phyloP scores from a whole-genome alignment of 1,140 invertebrate species.

The Phocides pigmalion region DNA sequence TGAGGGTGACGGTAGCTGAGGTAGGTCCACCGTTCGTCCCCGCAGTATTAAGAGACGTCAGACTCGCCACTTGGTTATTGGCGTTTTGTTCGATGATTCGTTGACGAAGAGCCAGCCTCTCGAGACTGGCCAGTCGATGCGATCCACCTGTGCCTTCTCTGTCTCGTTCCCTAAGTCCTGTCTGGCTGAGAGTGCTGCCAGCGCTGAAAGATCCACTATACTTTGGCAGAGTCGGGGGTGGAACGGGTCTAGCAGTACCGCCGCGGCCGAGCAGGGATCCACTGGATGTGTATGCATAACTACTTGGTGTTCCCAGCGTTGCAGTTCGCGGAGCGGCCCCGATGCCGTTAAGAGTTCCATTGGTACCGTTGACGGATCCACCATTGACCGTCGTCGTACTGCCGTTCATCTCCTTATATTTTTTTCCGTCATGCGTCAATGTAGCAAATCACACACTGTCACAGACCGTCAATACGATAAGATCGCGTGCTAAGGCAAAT shows the following conservation, averaged over 20 bases:
- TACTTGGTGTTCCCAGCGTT: constrained; percentile 73
- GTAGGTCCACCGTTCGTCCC: constrained; percentile 64
- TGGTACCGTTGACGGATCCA: constrained; percentile 73
- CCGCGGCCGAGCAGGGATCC: constrained; percentile 74
- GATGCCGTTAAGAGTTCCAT: constrained; percentile 70
- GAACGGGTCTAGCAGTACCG: constrained; percentile 83
- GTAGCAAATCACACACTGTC: constrained; percentile 71
- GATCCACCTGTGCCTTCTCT: constrained; percentile 84
- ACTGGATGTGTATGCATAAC: constrained; percentile 78
- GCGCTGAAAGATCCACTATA: constrained; percentile 82
- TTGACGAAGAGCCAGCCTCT: constrained; percentile 88
- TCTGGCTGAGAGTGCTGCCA: constrained; percentile 74
- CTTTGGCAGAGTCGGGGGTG: constrained; percentile 87
- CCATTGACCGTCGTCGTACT: constrained; percentile 77
- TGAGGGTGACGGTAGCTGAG: constrained; percentile 78
- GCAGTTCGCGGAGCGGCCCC: constrained; percentile 72
- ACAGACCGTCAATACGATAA: constrained; percentile 64
- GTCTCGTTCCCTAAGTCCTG: constrained; percentile 77
- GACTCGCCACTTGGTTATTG: constrained; percentile 69
- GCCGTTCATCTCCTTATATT: constrained; percentile 76
- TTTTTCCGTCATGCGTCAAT: constrained; percentile 69
- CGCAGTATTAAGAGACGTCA: constrained; percentile 42
- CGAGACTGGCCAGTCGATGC: constrained; percentile 88
- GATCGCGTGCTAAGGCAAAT: constrained; percentile 60
- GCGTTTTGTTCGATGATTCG: constrained; percentile 86